Conservation (phyloP, 1,140 invertebrate genomes). For the Formica selysi region DNA sequence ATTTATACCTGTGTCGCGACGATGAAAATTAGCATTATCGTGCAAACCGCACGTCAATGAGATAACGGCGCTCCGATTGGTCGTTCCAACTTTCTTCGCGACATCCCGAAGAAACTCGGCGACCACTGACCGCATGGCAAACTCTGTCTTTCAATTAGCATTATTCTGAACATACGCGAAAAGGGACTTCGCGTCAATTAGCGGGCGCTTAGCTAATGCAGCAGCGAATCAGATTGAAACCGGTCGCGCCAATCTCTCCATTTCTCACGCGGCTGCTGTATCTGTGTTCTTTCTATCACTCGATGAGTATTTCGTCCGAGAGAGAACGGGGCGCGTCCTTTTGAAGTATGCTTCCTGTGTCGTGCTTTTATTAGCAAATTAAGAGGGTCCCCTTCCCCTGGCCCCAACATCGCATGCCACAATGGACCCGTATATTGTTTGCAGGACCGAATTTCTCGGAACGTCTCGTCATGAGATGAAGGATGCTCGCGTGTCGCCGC, state of each 20-base stretch:
- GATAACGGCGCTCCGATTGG: constrained; percentile 51
- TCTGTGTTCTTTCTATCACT: constrained; percentile 16
- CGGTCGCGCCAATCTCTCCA: constrained; percentile 28
- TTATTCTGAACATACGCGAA: constrained; percentile 16
- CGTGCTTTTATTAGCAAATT: constrained; percentile 62
- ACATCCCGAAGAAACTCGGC: constrained; percentile 8
- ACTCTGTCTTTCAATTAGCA: constrained; percentile 65
- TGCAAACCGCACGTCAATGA: constrained; percentile 42
- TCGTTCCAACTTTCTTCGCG: background rate
- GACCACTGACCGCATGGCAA: constrained; percentile 48
- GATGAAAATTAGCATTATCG: constrained; percentile 49
- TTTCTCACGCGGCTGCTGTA: constrained; percentile 14
- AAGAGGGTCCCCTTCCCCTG: constrained; percentile 28
- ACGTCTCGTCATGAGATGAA: constrained; percentile 30
- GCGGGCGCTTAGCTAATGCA: constrained; percentile 35
- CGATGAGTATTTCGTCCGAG: constrained; percentile 44
- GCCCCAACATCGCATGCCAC: constrained; percentile 3
- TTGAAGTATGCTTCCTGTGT: constrained; percentile 53
- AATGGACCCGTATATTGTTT: constrained; percentile 65
- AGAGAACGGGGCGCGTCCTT: constrained; percentile 29
- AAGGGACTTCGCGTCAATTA: constrained; percentile 59
- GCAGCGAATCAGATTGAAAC: constrained; percentile 44
- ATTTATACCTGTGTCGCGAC: constrained; percentile 24
- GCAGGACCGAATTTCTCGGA: constrained; percentile 45
- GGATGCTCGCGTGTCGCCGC: constrained; percentile 40